Evolutionary conservation across 2,797 vertebrate species (phyloP), one percentile per base, ranked within the genome.

Genomic region (Ceryle rudis): DNA sequence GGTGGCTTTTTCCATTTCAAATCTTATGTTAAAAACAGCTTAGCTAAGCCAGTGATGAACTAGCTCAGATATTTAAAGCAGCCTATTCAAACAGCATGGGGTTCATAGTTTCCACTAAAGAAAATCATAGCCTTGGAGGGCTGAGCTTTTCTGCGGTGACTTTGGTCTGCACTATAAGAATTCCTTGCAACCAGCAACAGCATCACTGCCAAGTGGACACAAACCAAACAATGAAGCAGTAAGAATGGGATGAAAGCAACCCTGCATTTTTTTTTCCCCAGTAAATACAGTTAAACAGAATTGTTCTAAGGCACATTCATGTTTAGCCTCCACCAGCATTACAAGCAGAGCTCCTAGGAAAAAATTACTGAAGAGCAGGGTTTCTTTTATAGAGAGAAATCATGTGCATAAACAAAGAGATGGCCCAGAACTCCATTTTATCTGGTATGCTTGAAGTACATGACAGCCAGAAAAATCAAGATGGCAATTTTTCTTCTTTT

Each of bases 171-270:
- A 49, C 17, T 6, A 70, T 21, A 46, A 77, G 41, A 65, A 66
- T 37, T 80, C 79, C 79, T 83, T 2, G 5, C 51, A 70, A 46
- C 58, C 51, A 90, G 37, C 47, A 90, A 29, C 25, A 74, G 28
- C 35, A 35, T 29, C 54, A 5, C 15, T 78, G 73, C 46, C 62
- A 93, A 54, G 22, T 22, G 26, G 65, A 89, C 58, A 47, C 1
- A 77, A 25, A 83, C 11, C 33, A 86, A 94, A 78, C 60, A 89
- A 33, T 12, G 33, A 69, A 75, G 41, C 29, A 81, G 33, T 21
- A 81, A 81, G 67, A 70, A 58, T 23, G 14, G 52, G 15, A 73
- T 67, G 41, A 91, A 92, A 82, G 52, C 31, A 89, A 61, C 10
- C 16, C 35, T 31, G 4, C n/a, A 11, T 31, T 12, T 37, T 35